Evolutionary conservation across 2,797 vertebrate species (phyloP).

Genomic region (Neosalanx taihuensis): DNA sequence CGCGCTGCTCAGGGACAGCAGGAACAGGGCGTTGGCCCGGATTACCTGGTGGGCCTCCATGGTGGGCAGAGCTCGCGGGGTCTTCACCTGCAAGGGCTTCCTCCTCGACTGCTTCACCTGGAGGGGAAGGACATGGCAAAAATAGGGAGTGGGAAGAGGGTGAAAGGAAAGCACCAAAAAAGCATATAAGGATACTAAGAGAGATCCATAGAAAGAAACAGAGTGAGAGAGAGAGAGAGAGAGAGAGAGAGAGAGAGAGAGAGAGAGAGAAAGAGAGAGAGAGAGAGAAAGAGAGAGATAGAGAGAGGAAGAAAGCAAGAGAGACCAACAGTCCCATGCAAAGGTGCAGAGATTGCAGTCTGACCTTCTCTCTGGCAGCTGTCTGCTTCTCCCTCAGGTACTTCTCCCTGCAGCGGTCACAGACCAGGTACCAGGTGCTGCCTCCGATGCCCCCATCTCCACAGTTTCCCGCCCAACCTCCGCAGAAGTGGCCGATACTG

Average conservation of each 20-base stretch:
- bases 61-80: conserved; percentile 91
- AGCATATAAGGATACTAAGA: no score
- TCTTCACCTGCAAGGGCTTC: conserved; percentile 96
- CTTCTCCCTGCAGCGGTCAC: conserved; percentile 96
- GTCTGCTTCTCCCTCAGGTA: conserved; percentile 97
- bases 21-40: conserved; percentile 93
- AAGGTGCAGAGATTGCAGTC: neutral
- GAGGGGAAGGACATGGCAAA: neutral
- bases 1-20: conserved; percentile 94
- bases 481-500: conserved; percentile 98
- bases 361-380: conserved; percentile 95
- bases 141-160: neutral
- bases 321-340: neutral
- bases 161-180: no score
- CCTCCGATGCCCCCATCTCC: conserved; percentile 97
- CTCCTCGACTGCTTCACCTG: conserved; percentile 97
- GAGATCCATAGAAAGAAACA: no score
- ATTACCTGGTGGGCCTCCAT: conserved; percentile 99
- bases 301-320: neutral
- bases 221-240: no score
- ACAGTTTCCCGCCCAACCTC: conserved; percentile 98
- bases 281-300: no score
- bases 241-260: neutral
- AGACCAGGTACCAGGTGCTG: conserved; percentile 98
- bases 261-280: neutral